Percentiles rank a stretch among this genome's conserved stretches.
Conservation (phyloP, 1,140 invertebrate genomes). For the Microplitis demolitor region DNA sequence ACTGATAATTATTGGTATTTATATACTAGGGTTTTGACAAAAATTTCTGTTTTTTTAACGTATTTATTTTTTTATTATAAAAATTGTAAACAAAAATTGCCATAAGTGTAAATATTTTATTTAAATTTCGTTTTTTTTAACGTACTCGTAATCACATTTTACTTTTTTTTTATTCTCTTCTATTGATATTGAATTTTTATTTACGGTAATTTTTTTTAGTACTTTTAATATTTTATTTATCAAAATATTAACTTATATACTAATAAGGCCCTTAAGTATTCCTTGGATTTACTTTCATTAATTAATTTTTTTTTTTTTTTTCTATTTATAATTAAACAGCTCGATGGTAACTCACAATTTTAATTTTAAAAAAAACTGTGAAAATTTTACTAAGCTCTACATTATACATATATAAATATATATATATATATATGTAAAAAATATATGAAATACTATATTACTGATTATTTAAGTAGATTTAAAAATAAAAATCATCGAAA, state of each 20-base stretch:
- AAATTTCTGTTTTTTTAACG: background rate
- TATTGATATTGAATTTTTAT: background rate
- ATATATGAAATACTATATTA: background rate
- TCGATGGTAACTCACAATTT: background rate
- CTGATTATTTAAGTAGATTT: background rate
- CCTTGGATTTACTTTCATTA: background rate
- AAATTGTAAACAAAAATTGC: background rate
- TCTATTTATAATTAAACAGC: background rate
- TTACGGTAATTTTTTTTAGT: too few relatives aligned
- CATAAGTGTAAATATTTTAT: background rate
- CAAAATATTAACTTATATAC: constrained; percentile 43
- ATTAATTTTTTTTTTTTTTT: background rate
- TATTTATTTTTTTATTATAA: background rate
- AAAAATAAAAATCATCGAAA: background rate
- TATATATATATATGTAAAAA: background rate
- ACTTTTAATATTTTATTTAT: background rate
- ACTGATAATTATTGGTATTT: background rate
- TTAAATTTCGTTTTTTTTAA: background rate
- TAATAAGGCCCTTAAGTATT: constrained; percentile 46
- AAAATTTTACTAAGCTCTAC: background rate
- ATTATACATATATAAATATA: background rate
- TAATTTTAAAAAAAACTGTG: background rate
- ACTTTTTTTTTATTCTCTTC: background rate
- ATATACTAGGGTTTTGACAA: too few relatives aligned
- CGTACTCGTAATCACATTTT: background rate